Conservation (phyloP, 2,797 vertebrate genomes). For the Tiaroga cobitis region DNA sequence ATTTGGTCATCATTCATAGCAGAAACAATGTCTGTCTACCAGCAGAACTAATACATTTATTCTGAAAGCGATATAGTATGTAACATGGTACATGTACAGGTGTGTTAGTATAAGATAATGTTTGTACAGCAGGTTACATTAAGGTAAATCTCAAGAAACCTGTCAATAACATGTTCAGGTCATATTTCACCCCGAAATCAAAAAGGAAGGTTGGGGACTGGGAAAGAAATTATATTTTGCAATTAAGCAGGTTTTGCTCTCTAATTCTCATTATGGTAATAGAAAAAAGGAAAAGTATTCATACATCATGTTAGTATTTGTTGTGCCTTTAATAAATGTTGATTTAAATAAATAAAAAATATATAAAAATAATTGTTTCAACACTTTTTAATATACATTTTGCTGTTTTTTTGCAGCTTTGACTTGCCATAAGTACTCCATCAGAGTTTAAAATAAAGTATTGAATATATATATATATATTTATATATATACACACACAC, state of each 20-base stretch:
- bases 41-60: not conserved
- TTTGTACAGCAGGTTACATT: conserved; percentile 8
- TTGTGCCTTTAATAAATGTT: not conserved
- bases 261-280: not conserved
- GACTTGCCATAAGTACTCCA: no score
- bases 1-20: not conserved
- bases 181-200: not conserved
- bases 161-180: not conserved
- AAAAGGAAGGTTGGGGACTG: not conserved
- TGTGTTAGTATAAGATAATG: not conserved
- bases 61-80: not conserved
- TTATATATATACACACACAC: no score
- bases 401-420: no score
- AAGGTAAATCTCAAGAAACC: not conserved
- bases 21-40: not conserved
- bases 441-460: no score
- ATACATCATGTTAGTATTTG: not conserved
- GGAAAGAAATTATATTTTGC: not conserved
- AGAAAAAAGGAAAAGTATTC: not conserved
- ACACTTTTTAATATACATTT: no score
- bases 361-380: no score
- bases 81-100: not conserved
- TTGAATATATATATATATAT: no score
- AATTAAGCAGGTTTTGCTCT: not conserved
- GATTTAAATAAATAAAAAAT: no score